Percentiles rank a stretch among this genome's conserved stretches.
Conservation (phyloP, 1,140 invertebrate species). For the Cepaea nemoralis region DNA sequence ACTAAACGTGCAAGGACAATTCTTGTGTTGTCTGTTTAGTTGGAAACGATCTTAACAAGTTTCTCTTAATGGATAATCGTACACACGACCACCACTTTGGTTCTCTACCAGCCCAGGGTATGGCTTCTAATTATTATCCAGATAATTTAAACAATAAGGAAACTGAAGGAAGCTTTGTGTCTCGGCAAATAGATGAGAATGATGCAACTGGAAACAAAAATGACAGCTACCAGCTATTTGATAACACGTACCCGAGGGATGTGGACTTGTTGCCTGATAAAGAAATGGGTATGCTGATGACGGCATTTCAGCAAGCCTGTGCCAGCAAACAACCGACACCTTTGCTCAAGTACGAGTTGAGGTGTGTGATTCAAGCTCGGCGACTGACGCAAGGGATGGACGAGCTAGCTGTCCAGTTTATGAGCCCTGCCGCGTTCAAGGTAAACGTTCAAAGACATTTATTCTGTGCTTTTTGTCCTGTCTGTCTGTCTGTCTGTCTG, state of each 20-base stretch:
- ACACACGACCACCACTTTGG: no score
- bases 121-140: no score
- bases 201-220: not conserved
- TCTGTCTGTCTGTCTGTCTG: conserved; percentile 28
- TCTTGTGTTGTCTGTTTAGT: no score
- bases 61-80: no score
- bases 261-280: not conserved
- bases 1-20: no score
- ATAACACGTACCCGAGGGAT: not conserved
- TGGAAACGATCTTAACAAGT: no score
- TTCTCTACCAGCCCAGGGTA: no score
- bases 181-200: not conserved
- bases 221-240: not conserved
- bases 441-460: not conserved
- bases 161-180: not conserved
- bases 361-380: conserved; percentile 26
- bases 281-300: not conserved
- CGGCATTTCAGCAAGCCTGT: not conserved
- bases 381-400: conserved; percentile 16
- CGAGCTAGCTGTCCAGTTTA: conserved; percentile 27
- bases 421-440: not conserved
- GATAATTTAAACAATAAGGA: not conserved
- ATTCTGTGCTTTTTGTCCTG: not conserved
- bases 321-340: not conserved
- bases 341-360: conserved; percentile 26